Evolutionary conservation across 2,888 invertebrate species (phyloP), one percentile per base, ranked within the genome.

Genomic region (Scaptomyza caliginosa): DNA sequence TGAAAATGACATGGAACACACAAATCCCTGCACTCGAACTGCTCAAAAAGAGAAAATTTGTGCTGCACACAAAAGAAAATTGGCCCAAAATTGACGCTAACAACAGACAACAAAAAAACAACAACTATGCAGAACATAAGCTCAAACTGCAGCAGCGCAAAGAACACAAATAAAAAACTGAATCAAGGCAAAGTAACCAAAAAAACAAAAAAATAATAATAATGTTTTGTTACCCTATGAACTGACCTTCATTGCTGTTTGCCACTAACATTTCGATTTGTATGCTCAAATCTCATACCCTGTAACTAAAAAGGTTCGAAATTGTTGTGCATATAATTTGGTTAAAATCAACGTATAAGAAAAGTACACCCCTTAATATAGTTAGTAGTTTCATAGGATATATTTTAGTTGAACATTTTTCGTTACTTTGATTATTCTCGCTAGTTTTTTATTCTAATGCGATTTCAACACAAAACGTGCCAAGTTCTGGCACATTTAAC

Each of bases 381-480:
- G n/a, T n/a, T n/a, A n/a, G n/a, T n/a, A n/a, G n/a, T n/a, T n/a
- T n/a, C n/a, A 34, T 5, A 40, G 32, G 26, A 34, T 34, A 60
- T 40, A 26, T 43, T 7, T 17, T 1, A 8, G 19, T 30, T 23
- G 7, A 16, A 0, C 8, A 30, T 7, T 3, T 21, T 32, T 56
- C 17, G 13, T 5, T 59, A n/a, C 36, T 34, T 38, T 13, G 28
- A 13, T 34, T 16, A 21, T 23, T 73, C 34, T 57, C 34, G 16
- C 36, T 64, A 43, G 16, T 19, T 52, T 62, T 50, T 34, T n/a
- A 59, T 58, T 69, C 62, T 60, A 49, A 66, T 69, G 70, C 50
- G 76, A 85, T 82, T 87, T 85, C 86, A 78, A 79, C 85, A 87
- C 48, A 87, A 82, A 87, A 82, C 86, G 85, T 87, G 87, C 74